Evolutionary conservation across 2,888 invertebrate species (phyloP).

Genomic region (Tipula helvola): DNA sequence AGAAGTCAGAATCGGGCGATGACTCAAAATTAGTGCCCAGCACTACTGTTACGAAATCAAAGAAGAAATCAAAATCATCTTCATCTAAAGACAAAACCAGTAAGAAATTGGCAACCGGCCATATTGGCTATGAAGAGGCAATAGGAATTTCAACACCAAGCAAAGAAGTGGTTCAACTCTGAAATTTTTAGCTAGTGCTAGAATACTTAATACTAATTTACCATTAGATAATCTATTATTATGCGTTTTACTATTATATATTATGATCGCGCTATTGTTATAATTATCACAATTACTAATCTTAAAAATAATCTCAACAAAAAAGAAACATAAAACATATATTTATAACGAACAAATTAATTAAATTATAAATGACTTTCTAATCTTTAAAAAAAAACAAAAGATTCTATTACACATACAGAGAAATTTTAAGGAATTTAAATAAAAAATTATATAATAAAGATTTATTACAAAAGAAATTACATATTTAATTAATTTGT

Average conservation of each 20-base stretch:
- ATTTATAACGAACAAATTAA: not conserved
- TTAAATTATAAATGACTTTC: not conserved
- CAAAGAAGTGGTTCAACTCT: constrained; percentile 56
- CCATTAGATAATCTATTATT: constrained; percentile 4
- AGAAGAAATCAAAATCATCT: constrained; percentile 15
- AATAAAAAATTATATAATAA: not conserved
- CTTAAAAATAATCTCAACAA: not conserved
- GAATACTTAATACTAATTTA: not conserved
- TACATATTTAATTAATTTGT: not conserved
- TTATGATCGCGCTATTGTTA: not conserved
- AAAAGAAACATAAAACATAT: not conserved
- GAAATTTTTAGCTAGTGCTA: constrained; percentile 6
- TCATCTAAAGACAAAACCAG: constrained; percentile 16
- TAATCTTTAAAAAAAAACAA: not conserved
- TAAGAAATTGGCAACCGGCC: constrained; percentile 36
- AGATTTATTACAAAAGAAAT: not conserved
- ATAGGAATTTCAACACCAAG: constrained; percentile 85
- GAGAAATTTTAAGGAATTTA: not conserved
- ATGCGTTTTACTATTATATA: not conserved
- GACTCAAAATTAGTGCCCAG: not conserved
- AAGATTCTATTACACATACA: not conserved
- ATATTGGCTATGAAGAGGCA: constrained; percentile 78
- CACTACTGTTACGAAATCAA: not conserved
- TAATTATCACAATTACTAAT: not conserved
- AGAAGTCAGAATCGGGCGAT: constrained; percentile 16